Base-by-base conservation (phyloP, 1,140 invertebrate species). In the Scaptomyza graminum region DNA sequence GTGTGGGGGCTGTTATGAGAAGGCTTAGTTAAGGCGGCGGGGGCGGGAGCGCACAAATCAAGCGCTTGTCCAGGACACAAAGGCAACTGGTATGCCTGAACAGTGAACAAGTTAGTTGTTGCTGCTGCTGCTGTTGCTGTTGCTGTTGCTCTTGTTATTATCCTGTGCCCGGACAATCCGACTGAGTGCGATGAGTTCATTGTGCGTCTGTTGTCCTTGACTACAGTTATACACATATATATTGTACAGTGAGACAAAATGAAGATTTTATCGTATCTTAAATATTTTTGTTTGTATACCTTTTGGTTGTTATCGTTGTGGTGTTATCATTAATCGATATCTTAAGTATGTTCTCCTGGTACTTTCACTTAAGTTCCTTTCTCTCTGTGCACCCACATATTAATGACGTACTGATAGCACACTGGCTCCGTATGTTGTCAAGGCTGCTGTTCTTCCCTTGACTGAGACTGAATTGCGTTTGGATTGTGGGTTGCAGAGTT, bases 171-270 rank as follows among this genome's bases (percentile, higher is more conserved):
- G 9, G 9, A 34, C 31, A 34, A 16, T 37, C 28, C 16, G 39
- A 61, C 39, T 25, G 41, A 54, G 22, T 73, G 52, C 44, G 71
- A 60, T 69, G 59, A 63, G 71, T 69, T 69, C 59, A 69, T 74
- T 74, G 71, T 68, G 65, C 59, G 71, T 69, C 71, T 63, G 57
- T 69, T 63, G 71, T 69, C 71, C 71, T 74, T 74, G 71, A 59
- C 71, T 55, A 67, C 49, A 46, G 18, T 51, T 12, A 50, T 15
- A 47, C 51, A 34, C 25, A 22, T 41, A 46, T 34, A 61, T 15
- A 61, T 41, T 11, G 47, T 12, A 49, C 50, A 41, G 37, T n/a
- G 37, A 5, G 12, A 41, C 18, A 41, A 41, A 41, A 31, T 31
- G 31, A 34, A 9, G 28, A 28, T 28, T 6, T 7, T 28, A n/a